Conservation (phyloP, 2,113 vertebrate genomes). For the Dinomys branickii region DNA sequence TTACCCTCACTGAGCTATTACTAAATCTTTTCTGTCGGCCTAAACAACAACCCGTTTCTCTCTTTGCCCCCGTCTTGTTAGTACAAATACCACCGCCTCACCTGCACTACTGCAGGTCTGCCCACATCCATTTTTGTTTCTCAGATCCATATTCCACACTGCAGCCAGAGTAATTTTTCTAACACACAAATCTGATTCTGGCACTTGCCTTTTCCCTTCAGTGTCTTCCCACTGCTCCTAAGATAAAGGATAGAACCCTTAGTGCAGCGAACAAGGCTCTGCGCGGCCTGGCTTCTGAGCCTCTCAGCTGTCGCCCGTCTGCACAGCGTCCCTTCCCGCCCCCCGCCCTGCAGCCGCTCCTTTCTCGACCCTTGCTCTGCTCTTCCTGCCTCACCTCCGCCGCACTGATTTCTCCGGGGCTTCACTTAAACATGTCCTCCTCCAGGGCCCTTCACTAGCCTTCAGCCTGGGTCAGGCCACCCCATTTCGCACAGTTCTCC, state of each 20-base stretch:
- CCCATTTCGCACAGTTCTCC: background rate
- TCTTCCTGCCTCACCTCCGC: background rate
- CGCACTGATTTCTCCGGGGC: background rate
- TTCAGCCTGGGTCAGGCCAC: background rate
- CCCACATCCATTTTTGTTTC: slow-evolving; percentile 55
- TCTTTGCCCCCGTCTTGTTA: background rate
- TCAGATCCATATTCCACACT: slow-evolving; percentile 50
- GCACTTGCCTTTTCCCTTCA: slow-evolving; percentile 53
- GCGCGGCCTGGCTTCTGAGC: background rate
- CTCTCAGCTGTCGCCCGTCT: background rate
- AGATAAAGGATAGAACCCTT: slow-evolving; percentile 62
- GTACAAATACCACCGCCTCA: background rate
- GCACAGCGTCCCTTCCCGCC: background rate
- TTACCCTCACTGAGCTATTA: background rate
- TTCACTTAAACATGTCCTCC: background rate
- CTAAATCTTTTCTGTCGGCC: background rate
- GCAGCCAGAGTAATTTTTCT: slow-evolving; percentile 48
- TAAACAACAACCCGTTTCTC: background rate
- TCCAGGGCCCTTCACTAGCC: background rate
- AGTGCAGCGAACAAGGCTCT: slow-evolving; percentile 27
- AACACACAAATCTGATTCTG: slow-evolving; percentile 46
- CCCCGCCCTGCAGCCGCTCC: background rate
- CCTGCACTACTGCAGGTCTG: slow-evolving; percentile 47
- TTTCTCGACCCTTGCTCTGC: background rate
- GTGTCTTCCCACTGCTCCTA: slow-evolving; percentile 49